Percentiles rank a stretch among this genome's conserved stretches.
These are phyloP conservation scores for Erythrocercus mccallii DNA, from an alignment of 2,113 vertebrate genomes.

Conservation along the genomic window DNA sequence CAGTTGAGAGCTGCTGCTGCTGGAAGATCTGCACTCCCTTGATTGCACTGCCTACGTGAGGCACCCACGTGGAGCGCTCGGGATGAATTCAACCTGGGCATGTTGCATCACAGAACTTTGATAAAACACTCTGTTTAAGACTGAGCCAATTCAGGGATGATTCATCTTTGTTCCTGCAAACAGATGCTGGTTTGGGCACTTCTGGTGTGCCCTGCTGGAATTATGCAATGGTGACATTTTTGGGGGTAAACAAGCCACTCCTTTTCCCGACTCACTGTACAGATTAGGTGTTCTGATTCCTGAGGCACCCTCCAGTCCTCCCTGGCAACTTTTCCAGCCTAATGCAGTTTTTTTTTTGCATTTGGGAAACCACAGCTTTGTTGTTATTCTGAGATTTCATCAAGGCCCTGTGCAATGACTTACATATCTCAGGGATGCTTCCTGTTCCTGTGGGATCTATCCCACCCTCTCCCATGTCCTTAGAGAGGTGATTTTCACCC, in stretches of 20 bases:
- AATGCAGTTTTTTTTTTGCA: not conserved
- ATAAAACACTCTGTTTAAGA: not conserved
- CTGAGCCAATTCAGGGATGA: not conserved
- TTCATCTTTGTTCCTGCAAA: slow-evolving; percentile 37
- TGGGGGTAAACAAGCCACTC: slow-evolving; percentile 33
- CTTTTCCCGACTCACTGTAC: not conserved
- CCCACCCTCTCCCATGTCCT: not conserved
- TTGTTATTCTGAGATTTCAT: not conserved
- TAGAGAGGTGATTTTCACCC: not conserved
- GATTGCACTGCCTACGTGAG: rapidly evolving
- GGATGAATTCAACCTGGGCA: not conserved
- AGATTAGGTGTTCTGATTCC: not conserved
- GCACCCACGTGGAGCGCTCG: not conserved
- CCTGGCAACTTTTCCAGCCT: not conserved
- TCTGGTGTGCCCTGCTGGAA: not conserved
- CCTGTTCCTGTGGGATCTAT: not conserved
- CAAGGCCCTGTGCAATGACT: not conserved
- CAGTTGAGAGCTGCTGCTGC: not conserved
- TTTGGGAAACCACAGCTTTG: not conserved
- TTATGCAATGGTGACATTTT: not conserved
- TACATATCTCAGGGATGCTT: not conserved
- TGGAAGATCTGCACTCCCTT: not conserved
- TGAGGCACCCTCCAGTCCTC: not conserved
- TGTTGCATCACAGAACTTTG: slow-evolving; percentile 26
- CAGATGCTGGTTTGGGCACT: slow-evolving; percentile 37